phyloP scores from a whole-genome alignment of 2,888 invertebrate genomes.

The Pollenia labialis region DNA sequence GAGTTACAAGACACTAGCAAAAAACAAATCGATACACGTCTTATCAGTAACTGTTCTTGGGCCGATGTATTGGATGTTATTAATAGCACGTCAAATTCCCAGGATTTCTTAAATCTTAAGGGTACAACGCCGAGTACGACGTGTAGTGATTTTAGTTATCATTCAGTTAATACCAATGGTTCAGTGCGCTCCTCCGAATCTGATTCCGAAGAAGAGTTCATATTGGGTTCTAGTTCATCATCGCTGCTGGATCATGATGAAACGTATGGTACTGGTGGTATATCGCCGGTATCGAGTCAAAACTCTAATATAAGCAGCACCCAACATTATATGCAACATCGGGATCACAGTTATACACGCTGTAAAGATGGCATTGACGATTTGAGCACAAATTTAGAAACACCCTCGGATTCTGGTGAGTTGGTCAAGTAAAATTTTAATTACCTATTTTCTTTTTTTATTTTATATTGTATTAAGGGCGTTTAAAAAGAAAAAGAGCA shows the following conservation, averaged over 20 bases:
- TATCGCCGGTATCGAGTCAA: conserved; percentile 74
- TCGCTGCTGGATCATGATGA: conserved; percentile 71
- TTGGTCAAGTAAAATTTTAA: conserved; percentile 71
- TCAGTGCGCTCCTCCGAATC: conserved; percentile 64
- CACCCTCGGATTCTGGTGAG: conserved; percentile 96
- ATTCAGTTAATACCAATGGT: conserved; percentile 42
- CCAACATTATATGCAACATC: conserved; percentile 76
- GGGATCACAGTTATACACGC: conserved; percentile 90
- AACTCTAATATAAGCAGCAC: conserved; percentile 63
- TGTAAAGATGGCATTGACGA: conserved; percentile 86
- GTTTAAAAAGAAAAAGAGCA: too few relatives aligned
- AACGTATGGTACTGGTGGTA: conserved; percentile 68
- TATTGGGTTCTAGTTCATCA: conserved; percentile 63
- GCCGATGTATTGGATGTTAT: conserved; percentile 81
- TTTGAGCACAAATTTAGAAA: conserved; percentile 89
- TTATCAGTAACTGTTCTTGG: conserved; percentile 73
- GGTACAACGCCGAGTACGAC: conserved; percentile 64
- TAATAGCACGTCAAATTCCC: conserved; percentile 29
- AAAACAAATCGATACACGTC: conserved; percentile 76
- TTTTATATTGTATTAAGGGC: neutral
- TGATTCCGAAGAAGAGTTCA: conserved; percentile 74
- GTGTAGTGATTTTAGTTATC: conserved; percentile 46
- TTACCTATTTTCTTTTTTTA: conserved; percentile 16
- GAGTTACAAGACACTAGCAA: conserved; percentile 82
- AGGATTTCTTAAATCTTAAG: conserved; percentile 34